Conservation (phyloP, 1,140 invertebrate genomes). For the Maconellicoccus hirsutus region DNA sequence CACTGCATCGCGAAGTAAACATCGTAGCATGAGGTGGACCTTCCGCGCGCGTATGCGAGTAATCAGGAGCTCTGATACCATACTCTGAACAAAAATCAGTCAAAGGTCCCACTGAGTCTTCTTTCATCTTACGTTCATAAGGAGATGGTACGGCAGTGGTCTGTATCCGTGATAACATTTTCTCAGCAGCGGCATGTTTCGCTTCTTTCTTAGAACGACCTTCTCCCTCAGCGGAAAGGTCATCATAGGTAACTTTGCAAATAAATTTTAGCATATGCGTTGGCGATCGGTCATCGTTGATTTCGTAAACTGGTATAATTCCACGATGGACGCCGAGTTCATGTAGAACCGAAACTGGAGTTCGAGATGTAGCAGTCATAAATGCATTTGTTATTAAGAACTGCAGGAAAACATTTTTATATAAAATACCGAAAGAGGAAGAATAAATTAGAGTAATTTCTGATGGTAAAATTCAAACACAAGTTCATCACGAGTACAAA, state of each 20-base stretch:
- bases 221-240: constrained; percentile 33
- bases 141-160: constrained; percentile 26
- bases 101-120: constrained; percentile 29
- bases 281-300: constrained; percentile 53
- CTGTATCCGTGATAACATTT: constrained; percentile 35
- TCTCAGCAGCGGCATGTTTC: constrained; percentile 52
- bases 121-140: constrained; percentile 27
- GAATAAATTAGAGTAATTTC: no score
- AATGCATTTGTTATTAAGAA: no score
- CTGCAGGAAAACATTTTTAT: no score
- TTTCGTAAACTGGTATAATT: constrained; percentile 49
- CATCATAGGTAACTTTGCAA: constrained; percentile 36
- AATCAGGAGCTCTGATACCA: constrained; percentile 48
- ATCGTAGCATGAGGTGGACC: constrained; percentile 55
- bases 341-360: constrained; percentile 59
- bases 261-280: constrained; percentile 59
- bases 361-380: constrained; percentile 31
- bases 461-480: no score
- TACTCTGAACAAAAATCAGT: constrained; percentile 46
- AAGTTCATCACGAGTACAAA: no score
- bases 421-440: no score
- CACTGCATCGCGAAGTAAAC: constrained; percentile 52
- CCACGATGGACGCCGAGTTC: constrained; percentile 52
- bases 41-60: constrained; percentile 46
- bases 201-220: constrained; percentile 57